Evolutionary conservation across 1,140 invertebrate species (phyloP).

Genomic region (Aphelinus certus): DNA sequence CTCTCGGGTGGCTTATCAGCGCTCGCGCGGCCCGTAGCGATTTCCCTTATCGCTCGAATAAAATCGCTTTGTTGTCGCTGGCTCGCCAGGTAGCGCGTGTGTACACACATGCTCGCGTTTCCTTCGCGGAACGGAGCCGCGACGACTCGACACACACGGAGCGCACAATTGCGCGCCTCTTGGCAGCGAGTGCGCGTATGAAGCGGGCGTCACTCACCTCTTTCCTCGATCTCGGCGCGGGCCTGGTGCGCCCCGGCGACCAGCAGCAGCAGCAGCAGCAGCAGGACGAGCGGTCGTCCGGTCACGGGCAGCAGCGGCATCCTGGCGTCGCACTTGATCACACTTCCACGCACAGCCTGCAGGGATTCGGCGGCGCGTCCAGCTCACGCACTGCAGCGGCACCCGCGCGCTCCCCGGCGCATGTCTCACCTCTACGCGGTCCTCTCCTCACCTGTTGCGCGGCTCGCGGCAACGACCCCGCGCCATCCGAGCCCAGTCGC

Average conservation of each 20-base stretch:
- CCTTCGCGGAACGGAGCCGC: too few relatives aligned
- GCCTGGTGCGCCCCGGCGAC: slow-evolving; percentile 41
- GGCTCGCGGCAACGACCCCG: too few relatives aligned
- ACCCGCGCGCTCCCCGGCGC: slow-evolving; percentile 43
- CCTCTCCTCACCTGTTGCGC: slow-evolving; percentile 42
- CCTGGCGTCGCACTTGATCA: slow-evolving; percentile 51
- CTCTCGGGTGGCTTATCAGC: slow-evolving; percentile 8
- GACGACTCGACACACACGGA: too few relatives aligned
- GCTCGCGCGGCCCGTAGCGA: neutral
- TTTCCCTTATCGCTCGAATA: slow-evolving; percentile 26
- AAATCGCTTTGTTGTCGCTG: slow-evolving; percentile 11
- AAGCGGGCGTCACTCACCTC: slow-evolving; percentile 49
- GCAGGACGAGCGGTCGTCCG: slow-evolving; percentile 44
- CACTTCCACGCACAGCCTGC: slow-evolving; percentile 39
- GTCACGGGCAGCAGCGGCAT: slow-evolving; percentile 25
- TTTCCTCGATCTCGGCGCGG: slow-evolving; percentile 58
- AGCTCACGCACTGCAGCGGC: slow-evolving; percentile 49
- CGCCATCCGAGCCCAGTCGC: neutral
- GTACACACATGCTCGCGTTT: neutral
- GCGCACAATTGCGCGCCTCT: too few relatives aligned
- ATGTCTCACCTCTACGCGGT: slow-evolving; percentile 3
- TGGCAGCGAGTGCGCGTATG: neutral
- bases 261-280: slow-evolving; percentile 47
- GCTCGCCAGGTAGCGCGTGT: slow-evolving; percentile 7
- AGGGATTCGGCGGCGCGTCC: slow-evolving; percentile 44